Conservation (phyloP, 2,113 vertebrate species). For the Nerophis ophidion region DNA sequence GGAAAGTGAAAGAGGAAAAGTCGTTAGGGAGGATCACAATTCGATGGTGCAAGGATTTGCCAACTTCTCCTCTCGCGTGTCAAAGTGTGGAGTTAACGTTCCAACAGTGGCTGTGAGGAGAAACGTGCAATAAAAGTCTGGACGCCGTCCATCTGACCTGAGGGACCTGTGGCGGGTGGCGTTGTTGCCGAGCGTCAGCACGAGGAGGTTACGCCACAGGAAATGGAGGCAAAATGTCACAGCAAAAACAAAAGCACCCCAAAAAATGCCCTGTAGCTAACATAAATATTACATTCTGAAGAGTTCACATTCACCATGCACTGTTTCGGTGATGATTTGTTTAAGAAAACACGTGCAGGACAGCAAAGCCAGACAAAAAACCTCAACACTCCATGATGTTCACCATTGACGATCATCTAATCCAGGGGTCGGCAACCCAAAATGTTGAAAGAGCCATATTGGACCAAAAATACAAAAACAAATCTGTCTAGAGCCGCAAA, state of each 20-base stretch:
- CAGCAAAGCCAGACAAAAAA: conserved; percentile 40
- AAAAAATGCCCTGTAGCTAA: not conserved
- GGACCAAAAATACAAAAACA: too few relatives aligned
- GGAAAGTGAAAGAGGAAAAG: conserved; percentile 36
- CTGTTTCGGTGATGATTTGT: conserved; percentile 23
- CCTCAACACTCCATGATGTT: conserved; percentile 4
- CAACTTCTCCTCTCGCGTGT: conserved; percentile 12
- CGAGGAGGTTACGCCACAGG: conserved; percentile 46
- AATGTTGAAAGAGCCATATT: too few relatives aligned
- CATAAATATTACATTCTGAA: not conserved
- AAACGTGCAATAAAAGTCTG: conserved; percentile 51
- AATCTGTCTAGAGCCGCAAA: too few relatives aligned
- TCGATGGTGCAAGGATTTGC: conserved; percentile 16
- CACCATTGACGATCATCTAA: too few relatives aligned
- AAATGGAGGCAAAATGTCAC: conserved; percentile 53
- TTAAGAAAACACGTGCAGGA: conserved; percentile 18
- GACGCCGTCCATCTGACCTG: conserved; percentile 66
- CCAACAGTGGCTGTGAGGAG: conserved; percentile 10
- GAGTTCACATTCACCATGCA: conserved; percentile 1
- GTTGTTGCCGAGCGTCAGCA: conserved; percentile 48
- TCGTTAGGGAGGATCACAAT: conserved; percentile 17
- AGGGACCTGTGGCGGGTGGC: conserved; percentile 58
- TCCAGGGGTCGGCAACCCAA: too few relatives aligned
- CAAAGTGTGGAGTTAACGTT: conserved; percentile 17
- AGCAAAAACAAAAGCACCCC: conserved; percentile 10